Base-by-base conservation (phyloP, 2,113 vertebrate species). In the Ptychochromis oligacanthus region DNA sequence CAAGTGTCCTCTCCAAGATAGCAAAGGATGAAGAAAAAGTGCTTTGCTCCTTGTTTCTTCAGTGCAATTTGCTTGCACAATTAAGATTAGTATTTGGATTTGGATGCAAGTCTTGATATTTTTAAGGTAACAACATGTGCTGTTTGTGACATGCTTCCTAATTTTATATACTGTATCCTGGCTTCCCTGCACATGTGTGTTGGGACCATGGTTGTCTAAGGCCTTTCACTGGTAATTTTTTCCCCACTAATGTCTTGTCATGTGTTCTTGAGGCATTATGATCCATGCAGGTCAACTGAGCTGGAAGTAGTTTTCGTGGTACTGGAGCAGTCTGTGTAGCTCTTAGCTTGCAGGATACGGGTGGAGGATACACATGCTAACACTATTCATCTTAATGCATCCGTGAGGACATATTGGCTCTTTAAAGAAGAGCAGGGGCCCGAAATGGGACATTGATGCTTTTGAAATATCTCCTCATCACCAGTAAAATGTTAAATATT, bases 231-330 rank as follows among this genome's bases (percentile, higher is more conserved):
- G 28, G 60, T 67, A 56, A 28, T 46, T 38, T 70, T 49, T 78
- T 40, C 57, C 57, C 54, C 72, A 31, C 61, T 14, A n/a, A 67
- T 13, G 22, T 40, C 11, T 24, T 55, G 18, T 12, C 26, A 22
- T 8, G 60, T 61, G 11, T 55, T 72, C 60, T 62, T 75, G 52
- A 38, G 81, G 62, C 80, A 49, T 62, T 22, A 55, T 61, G 81
- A 77, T 75, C 72, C 77, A 26, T 81, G 59, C 34, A 40, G 38
- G 24, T 43, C 79, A 57, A 14, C 79, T 54, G 70, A 84, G 38
- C 67, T 65, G 56, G n/a, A 81, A 65, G 58, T 67, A 52, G 36
- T 17, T 46, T 54, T 22, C 15, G 10, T 40, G 67, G 61, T 22
- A 12, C 10, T 46, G 38, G 31, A 26, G 54, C 26, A 24, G 17